Conservation (phyloP, 37 sponge, comb jelly and placozoan species). For the Chondrilla cf. caribensis region DNA sequence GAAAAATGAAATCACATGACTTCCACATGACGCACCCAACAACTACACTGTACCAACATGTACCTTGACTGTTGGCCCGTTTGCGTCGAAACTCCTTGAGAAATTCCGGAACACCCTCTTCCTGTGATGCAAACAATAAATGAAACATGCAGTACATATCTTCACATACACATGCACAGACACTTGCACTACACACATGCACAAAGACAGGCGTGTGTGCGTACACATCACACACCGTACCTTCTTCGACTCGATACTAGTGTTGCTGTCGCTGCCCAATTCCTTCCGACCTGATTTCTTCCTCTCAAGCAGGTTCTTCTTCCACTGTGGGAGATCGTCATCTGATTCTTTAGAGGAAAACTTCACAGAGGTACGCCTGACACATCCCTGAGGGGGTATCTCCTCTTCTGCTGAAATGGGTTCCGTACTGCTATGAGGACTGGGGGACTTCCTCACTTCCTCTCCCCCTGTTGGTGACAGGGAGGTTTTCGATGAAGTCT, state of each 20-base stretch:
- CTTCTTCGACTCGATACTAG: background rate
- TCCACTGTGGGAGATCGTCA: constrained; percentile 2
- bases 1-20: background rate
- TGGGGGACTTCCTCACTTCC: background rate
- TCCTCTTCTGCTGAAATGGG: constrained; percentile 8
- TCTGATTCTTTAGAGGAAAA: background rate
- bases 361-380: constrained; percentile 9
- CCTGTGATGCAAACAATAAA: background rate
- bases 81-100: constrained; percentile 67
- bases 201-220: too few relatives aligned
- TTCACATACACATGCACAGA: too few relatives aligned
- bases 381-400: constrained; percentile 7
- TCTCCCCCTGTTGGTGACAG: background rate
- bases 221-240: too few relatives aligned
- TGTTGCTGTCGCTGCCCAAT: background rate
- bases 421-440: background rate
- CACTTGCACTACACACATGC: too few relatives aligned
- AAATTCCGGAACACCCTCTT: constrained; percentile 42
- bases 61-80: constrained; percentile 26
- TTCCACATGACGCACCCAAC: background rate
- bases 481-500: background rate
- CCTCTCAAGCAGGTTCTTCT: background rate
- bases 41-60: background rate
- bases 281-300: background rate
- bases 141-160: too few relatives aligned